These are phyloP conservation scores for Tupaia tana DNA, from an alignment of 2,113 vertebrate genomes.

Conservation along the genomic window DNA sequence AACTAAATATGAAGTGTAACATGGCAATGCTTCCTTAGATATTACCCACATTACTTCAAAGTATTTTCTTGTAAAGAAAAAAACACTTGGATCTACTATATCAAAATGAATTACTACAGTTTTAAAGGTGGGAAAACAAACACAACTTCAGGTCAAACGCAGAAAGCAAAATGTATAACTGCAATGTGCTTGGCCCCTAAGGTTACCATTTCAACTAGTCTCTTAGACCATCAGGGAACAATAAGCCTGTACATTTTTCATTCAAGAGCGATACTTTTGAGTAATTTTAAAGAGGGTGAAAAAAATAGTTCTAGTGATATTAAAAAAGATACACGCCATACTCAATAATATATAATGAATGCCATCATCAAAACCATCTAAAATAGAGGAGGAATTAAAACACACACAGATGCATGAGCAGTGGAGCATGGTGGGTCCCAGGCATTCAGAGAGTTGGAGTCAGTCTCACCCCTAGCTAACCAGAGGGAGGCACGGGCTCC, in stretches of 20 bases:
- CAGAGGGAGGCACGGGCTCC: neutral
- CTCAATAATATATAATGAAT: neutral
- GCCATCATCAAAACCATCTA: neutral
- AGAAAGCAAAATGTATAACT: neutral
- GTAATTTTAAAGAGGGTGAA: neutral
- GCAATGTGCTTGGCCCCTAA: neutral
- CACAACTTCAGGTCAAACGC: neutral
- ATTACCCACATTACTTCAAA: neutral
- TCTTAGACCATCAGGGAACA: neutral
- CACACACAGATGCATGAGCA: neutral
- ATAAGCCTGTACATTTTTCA: neutral
- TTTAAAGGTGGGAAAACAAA: constrained; percentile 41
- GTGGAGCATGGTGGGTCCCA: neutral
- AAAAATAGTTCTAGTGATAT: neutral
- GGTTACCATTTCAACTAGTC: neutral
- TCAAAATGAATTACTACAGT: neutral
- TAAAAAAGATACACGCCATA: neutral
- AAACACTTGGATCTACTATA: neutral
- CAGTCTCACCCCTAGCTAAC: too few relatives aligned
- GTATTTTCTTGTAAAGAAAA: neutral
- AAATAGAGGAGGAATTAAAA: neutral
- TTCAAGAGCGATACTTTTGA: neutral
- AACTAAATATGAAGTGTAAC: neutral
- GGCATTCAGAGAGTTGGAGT: neutral
- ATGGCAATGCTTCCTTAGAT: neutral